phyloP scores from a whole-genome alignment of 2,888 invertebrate species.

The Caenorhabditis angaria region DNA sequence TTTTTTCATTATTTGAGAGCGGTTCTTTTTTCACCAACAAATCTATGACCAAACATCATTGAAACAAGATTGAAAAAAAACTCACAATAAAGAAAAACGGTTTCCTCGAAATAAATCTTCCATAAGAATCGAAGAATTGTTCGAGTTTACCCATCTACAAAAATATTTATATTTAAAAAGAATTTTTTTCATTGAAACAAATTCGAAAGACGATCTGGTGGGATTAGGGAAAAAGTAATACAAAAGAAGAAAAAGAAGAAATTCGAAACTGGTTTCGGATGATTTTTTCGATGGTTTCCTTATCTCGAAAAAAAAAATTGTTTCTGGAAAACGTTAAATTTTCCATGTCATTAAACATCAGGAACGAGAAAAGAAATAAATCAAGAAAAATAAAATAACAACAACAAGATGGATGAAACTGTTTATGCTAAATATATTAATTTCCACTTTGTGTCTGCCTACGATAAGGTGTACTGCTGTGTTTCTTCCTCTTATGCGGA shows the following conservation, averaged over 20 bases:
- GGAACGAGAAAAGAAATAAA: not conserved
- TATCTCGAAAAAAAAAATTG: not conserved
- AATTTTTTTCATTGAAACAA: not conserved
- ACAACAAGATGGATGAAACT: not conserved
- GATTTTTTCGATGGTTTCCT: not conserved
- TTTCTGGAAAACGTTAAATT: not conserved
- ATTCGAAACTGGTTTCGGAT: not conserved
- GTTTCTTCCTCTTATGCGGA: not conserved
- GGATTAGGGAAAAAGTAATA: not conserved
- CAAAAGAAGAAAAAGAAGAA: no score
- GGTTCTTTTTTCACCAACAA: no score
- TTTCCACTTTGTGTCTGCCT: not conserved
- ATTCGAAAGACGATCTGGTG: not conserved
- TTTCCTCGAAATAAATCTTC: conserved; percentile 60
- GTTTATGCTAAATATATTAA: not conserved
- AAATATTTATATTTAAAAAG: no score
- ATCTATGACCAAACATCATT: conserved; percentile 1
- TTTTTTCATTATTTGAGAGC: not conserved
- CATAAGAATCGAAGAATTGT: conserved; percentile 63
- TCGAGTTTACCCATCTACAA: conserved; percentile 64
- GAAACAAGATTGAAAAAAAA: conserved; percentile 12
- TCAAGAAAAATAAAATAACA: not conserved
- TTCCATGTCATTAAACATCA: no score
- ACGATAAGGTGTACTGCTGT: not conserved
- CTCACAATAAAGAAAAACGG: conserved; percentile 68